Percentiles rank a stretch among this genome's conserved stretches.
These are phyloP conservation scores for Casuarius casuarius DNA, from an alignment of 2,113 vertebrate species.

Conservation along the genomic window DNA sequence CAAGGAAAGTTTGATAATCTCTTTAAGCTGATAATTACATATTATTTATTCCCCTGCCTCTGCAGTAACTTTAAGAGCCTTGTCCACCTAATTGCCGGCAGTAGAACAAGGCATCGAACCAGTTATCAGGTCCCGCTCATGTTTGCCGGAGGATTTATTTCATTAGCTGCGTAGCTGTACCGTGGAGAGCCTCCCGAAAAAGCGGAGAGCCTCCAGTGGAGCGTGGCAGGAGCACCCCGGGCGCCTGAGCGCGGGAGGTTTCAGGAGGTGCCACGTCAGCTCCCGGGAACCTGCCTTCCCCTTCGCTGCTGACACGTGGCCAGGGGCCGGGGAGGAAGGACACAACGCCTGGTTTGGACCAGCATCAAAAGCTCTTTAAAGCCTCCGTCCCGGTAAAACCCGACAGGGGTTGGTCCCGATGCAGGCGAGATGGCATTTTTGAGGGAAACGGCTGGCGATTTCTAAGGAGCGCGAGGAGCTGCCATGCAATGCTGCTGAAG, in stretches of 20 bases:
- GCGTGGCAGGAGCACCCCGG: not conserved
- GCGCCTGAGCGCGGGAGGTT: not conserved
- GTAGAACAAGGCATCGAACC: not conserved
- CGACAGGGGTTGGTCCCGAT: not conserved
- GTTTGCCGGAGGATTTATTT: not conserved
- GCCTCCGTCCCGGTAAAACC: not conserved
- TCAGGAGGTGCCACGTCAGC: not conserved
- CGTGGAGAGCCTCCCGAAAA: no score
- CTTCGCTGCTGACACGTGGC: not conserved
- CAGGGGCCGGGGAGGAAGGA: not conserved
- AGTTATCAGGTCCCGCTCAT: not conserved
- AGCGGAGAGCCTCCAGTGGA: not conserved
- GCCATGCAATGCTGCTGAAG: no score
- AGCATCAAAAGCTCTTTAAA: not conserved
- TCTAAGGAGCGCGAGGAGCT: not conserved
- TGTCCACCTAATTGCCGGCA: no score
- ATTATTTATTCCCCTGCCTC: conserved; percentile 20
- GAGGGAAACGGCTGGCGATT: not conserved
- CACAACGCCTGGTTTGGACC: not conserved
- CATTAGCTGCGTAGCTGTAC: not conserved
- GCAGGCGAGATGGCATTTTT: not conserved
- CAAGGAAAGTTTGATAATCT: conserved; percentile 46
- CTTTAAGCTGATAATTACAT: conserved; percentile 24
- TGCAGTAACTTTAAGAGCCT: no score
- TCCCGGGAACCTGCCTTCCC: not conserved